Evolutionary conservation across 2,113 vertebrate species (phyloP).

Genomic region (Chunga burmeisteri): DNA sequence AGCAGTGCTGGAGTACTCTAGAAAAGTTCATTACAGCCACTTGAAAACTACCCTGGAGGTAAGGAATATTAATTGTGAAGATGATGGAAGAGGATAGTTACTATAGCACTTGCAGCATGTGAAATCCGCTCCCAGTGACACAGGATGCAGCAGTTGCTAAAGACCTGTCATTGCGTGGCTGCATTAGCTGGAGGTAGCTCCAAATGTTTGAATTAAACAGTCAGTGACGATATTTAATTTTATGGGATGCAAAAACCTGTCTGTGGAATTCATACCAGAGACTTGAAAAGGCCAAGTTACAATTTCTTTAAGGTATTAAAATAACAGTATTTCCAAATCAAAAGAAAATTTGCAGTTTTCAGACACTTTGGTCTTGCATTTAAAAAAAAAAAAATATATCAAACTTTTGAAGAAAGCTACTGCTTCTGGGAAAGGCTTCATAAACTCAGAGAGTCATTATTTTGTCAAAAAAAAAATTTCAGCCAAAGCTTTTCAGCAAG

Average conservation of each 20-base stretch:
- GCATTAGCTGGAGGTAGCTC: not conserved
- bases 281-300: not conserved
- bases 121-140: not conserved
- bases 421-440: not conserved
- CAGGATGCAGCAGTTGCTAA: not conserved
- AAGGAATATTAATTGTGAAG: not conserved
- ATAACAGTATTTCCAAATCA: not conserved
- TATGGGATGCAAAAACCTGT: not conserved
- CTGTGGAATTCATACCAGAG: not conserved
- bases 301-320: not conserved
- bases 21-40: not conserved
- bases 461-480: not conserved
- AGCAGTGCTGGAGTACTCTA: not conserved
- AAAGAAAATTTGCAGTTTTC: not conserved
- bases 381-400: not conserved
- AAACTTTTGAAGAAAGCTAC: not conserved
- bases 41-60: not conserved
- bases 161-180: not conserved
- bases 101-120: not conserved
- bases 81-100: not conserved
- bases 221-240: not conserved
- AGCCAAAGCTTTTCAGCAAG: constrained; percentile 6
- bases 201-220: not conserved
- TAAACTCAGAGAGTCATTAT: not conserved
- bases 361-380: not conserved